These are phyloP conservation scores for Pterobdella sp. DNA, from an alignment of 2,888 invertebrate species.

Conservation along the genomic window DNA sequence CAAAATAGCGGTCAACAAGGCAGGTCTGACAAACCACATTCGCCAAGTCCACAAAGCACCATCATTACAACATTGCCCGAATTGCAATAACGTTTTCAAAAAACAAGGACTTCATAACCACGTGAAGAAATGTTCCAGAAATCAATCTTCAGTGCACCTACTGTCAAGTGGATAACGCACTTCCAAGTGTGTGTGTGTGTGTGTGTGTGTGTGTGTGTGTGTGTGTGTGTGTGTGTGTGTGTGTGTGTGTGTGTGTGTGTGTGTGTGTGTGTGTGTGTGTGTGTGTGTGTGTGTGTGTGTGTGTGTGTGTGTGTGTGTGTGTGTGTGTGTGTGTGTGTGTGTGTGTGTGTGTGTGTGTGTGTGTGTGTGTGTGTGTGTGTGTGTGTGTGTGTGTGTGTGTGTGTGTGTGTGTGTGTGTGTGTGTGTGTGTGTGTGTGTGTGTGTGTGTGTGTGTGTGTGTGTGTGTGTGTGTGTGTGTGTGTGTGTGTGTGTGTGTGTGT, in stretches of 20 bases:
- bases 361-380: constrained; percentile 31
- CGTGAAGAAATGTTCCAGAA: too few relatives aligned
- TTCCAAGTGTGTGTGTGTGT: not conserved
- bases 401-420: constrained; percentile 15
- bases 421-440: not conserved
- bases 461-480: not conserved
- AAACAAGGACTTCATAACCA: too few relatives aligned
- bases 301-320: constrained; percentile 4
- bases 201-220: constrained; percentile 5
- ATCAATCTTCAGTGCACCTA: too few relatives aligned
- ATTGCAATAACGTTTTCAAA: too few relatives aligned
- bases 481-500: not conserved
- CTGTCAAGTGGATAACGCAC: too few relatives aligned
- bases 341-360: constrained; percentile 27
- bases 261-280: constrained; percentile 5
- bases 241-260: constrained; percentile 15
- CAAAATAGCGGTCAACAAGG: too few relatives aligned
- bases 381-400: constrained; percentile 28
- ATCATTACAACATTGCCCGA: too few relatives aligned
- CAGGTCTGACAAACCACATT: too few relatives aligned
- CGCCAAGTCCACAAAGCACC: too few relatives aligned
- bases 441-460: not conserved
- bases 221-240: constrained; percentile 2
- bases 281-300: constrained; percentile 14
- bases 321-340: not conserved